These are phyloP conservation scores for Hyperoplus lanceolatus DNA, from an alignment of 2,797 vertebrate species.

Conservation along the genomic window DNA sequence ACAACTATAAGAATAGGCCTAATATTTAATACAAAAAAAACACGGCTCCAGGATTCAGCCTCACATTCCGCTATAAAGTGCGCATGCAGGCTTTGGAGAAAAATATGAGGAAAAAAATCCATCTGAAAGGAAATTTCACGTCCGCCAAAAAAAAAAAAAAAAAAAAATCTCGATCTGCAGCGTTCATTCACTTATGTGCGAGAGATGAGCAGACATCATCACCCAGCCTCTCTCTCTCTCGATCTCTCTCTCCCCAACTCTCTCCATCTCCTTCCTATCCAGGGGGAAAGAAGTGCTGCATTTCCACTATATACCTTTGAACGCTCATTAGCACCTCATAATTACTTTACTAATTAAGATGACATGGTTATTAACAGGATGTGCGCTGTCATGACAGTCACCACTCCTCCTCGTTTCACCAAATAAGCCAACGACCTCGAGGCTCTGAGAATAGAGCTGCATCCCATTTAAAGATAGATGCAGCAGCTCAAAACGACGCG, in stretches of 20 bases:
- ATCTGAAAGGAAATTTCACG: constrained; percentile 27
- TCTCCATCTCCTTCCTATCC: constrained; percentile 75
- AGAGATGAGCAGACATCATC: constrained; percentile 46
- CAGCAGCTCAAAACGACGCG: neutral
- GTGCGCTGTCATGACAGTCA: constrained; percentile 85
- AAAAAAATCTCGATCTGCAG: neutral
- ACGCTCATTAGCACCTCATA: constrained; percentile 94
- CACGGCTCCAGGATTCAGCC: constrained; percentile 22
- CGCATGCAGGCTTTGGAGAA: constrained; percentile 5
- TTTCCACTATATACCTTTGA: constrained; percentile 84
- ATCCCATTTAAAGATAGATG: constrained; percentile 34
- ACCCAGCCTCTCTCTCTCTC: constrained; percentile 43
- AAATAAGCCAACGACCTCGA: constrained; percentile 68
- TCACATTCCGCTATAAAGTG: constrained; percentile 19
- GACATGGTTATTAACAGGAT: constrained; percentile 90
- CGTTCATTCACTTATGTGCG: constrained; percentile 26
- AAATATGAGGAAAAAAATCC: constrained; percentile 31
- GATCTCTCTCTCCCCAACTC: constrained; percentile 25
- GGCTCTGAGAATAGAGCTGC: constrained; percentile 26
- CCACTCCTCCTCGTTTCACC: constrained; percentile 80
- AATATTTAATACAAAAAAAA: neutral
- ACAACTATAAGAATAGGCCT: neutral
- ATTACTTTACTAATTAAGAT: constrained; percentile 94
- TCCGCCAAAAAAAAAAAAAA: constrained; percentile 6
- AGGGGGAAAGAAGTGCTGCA: constrained; percentile 79